phyloP scores from a whole-genome alignment of 1,140 invertebrate species.

The Anastrepha ludens region DNA sequence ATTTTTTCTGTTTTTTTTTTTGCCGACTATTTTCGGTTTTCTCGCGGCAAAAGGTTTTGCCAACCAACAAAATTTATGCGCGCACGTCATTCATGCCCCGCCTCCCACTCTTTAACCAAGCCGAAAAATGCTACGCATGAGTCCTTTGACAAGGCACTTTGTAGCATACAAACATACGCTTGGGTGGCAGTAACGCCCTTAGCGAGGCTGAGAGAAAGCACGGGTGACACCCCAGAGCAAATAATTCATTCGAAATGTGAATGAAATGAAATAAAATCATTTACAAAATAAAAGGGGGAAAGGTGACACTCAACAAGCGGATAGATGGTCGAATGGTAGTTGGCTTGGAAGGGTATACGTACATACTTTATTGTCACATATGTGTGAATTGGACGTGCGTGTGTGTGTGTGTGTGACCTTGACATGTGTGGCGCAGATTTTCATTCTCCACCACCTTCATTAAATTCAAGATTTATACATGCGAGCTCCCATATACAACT shows the following conservation, averaged over 20 bases:
- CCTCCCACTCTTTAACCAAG: no score
- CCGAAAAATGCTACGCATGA: slow-evolving; percentile 31
- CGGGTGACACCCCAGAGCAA: slow-evolving; percentile 29
- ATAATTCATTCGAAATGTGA: slow-evolving; percentile 48
- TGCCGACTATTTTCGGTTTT: slow-evolving; percentile 18
- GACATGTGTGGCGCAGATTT: slow-evolving; percentile 4
- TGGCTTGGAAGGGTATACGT: neutral
- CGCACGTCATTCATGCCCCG: slow-evolving; percentile 53
- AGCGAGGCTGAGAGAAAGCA: neutral
- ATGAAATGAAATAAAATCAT: slow-evolving; percentile 51
- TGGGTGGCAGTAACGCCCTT: slow-evolving; percentile 1
- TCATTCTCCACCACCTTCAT: neutral
- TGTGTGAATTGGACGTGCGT: neutral
- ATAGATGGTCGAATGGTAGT: neutral
- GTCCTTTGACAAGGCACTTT: slow-evolving; percentile 4
- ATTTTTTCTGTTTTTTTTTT: slow-evolving; percentile 22
- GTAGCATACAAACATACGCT: neutral
- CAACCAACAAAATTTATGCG: slow-evolving; percentile 68
- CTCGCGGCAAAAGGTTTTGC: slow-evolving; percentile 47
- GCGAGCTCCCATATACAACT: no score
- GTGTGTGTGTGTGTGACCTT: slow-evolving; percentile 23
- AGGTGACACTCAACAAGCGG: neutral
- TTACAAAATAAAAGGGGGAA: slow-evolving; percentile 11
- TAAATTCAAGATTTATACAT: neutral
- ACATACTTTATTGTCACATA: neutral